Conservation (phyloP, 2,888 invertebrate genomes). For the Phrixothrix hirtus region DNA sequence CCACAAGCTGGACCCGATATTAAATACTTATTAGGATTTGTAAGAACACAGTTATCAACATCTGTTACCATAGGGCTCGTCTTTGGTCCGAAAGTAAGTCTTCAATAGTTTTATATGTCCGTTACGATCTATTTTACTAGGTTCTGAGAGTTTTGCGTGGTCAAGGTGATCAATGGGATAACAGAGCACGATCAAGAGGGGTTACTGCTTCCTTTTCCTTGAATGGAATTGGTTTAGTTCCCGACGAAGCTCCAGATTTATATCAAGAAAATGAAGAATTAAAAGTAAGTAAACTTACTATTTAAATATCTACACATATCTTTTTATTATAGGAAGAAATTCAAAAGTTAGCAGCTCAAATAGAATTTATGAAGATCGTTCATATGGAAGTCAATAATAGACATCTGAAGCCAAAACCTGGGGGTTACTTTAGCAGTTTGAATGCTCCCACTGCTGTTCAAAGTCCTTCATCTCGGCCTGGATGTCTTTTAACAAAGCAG, state of each 20-base stretch:
- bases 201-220: conserved; percentile 84
- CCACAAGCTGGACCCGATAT: conserved; percentile 89
- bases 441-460: conserved; percentile 55
- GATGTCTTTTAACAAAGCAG: conserved; percentile 46
- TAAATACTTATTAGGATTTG: conserved; percentile 88
- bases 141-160: conserved; percentile 80
- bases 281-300: too few species aligned
- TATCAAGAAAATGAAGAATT: conserved; percentile 90
- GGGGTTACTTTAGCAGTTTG: conserved; percentile 75
- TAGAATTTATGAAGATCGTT: conserved; percentile 92
- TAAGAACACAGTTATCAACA: conserved; percentile 89
- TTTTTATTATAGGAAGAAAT: conserved; percentile 96
- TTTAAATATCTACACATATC: too few species aligned
- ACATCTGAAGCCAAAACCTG: conserved; percentile 81
- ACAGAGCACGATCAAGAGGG: conserved; percentile 78
- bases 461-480: conserved; percentile 50
- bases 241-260: conserved; percentile 83
- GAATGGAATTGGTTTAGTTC: conserved; percentile 82
- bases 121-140: conserved; percentile 51
- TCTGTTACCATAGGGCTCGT: conserved; percentile 83
- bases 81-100: conserved; percentile 79
- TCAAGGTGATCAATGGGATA: conserved; percentile 90
- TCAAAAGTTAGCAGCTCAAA: conserved; percentile 87
- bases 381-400: conserved; percentile 93
- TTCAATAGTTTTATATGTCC: too few species aligned